Evolutionary conservation across 2,888 invertebrate genomes (phyloP), one percentile per base, ranked within the genome.

Genomic region (Bombyx huttoni): DNA sequence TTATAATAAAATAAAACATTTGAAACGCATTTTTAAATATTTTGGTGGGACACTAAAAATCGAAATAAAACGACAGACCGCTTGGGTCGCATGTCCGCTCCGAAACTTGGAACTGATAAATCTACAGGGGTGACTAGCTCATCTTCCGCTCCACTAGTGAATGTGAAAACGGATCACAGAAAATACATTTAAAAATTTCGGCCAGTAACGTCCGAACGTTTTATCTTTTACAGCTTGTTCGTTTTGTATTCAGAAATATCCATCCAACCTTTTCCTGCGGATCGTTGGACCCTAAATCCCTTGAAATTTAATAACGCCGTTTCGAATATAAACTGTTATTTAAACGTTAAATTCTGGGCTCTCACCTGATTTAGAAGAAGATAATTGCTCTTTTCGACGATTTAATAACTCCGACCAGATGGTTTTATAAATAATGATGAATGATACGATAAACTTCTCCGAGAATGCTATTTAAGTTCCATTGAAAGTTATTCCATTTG

Each of bases 251-350:
- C 67, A 74, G 78, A 78, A 72, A 74, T 69, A 70, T 71, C 67
- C 63, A 12, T 57, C 45, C 48, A 68, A 67, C 69, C 68, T 71
- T 71, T 76, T 72, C 67, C 70, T 68, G 62, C 54, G 63, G 67
- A 62, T 65, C 64, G 64, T 68, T 69, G 73, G 70, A 72, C 71
- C 72, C 64, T 54, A 69, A 70, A 68, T 70, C 68, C 62, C 61
- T 73, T 62, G 58, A 65, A 69, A 70, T 75, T 76, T 75, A 76
- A 75, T 75, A 73, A 70, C 67, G 65, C 60, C 60, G 60, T 65
- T 67, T 67, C 54, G 61, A 62, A 53, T 60, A 63, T 60, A 63
- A 66, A 67, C 64, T 69, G 68, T 69, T 73, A 73, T 73, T 73
- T 71, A 71, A 76, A 73, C 70, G 70, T 65, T 65, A 68, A 75